Base-by-base conservation (phyloP, 2,113 vertebrate species). In the Zosterops lateralis region DNA sequence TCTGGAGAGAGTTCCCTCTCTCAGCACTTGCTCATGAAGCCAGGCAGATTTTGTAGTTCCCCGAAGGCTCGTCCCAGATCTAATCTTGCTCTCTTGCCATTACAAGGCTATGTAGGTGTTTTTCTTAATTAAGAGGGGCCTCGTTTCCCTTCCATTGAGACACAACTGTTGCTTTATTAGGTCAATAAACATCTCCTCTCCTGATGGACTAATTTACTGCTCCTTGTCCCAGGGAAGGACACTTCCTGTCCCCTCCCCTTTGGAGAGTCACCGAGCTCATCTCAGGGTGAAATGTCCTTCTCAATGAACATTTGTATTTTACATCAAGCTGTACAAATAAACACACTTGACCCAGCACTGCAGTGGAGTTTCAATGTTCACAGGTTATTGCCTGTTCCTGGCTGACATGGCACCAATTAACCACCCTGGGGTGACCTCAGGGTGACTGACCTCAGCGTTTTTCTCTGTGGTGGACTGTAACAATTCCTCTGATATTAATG, bases 81-180 rank as follows among this genome's bases (percentile, higher is more conserved):
- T 64, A 57, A 48, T 78, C 75, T 45, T 34, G 34, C 38, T 60
- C 70, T 84, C 89, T 51, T 82, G 44, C 53, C 48, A 10, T 25
- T 82, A 7, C 5, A 48, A 57, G 36, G 29, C 7, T 3, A 17
- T 17, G 70, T 40, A 72, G 57, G 40, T 82, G 66, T 4, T 82
- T 48, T 67, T 66, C 21, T 67, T 93, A 87, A 92, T 91, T 83
- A 87, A 85, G 38, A 12, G 50, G 32, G 1, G 3, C 74, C 24
- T 68, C 9, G 0, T 84, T 92, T 61, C 73, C 15, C 45, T 70
- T 93, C 78, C 66, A 82, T 82, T 17, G 62, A 78, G 93, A 68
- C 36, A 21, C 67, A 93, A 47, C 71, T 79, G 58, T 82, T 87
- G 45, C 71, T 45, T 85, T 87, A 61, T 76, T 58, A 79, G 77